Base-by-base conservation (phyloP, 2,797 vertebrate genomes). In the Pristis pectinata region DNA sequence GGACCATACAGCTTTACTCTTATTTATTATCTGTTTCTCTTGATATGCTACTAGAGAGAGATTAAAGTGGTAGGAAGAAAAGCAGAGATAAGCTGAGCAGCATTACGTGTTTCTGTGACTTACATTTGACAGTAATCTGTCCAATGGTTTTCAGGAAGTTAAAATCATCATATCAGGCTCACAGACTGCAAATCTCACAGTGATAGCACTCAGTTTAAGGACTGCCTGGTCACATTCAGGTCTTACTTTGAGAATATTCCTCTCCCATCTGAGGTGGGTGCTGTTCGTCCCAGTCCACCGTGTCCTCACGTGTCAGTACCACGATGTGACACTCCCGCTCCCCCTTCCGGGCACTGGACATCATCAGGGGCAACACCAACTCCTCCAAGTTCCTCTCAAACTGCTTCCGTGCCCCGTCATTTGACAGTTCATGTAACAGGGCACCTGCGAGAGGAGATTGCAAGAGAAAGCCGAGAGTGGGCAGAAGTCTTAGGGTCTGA, bases 261-360 rank as follows among this genome's bases (percentile, higher is more conserved):
- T 98, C 98, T 82, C 98, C 98, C 97, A 98, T 97, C 1, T 97
- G 97, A 17, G 98, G 97, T 0, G 98, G 98, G 19, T 98, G 97
- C 95, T 98, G 97, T 95, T 97, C 97, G 94, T 98, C 97, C 98
- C 98, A 98, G 95, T 98, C 98, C 95, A 98, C 97, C 0, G 97
- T 97, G 95, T 98, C 98, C 41, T 98, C 98, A 0, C 98, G 97
- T 0, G 97, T 97, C 95, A 98, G 96, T 93, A 98, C 97, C 0
- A 98, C 98, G 0, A 98, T 98, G 95, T 98, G 98, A 93, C 97
- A 98, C 24, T 98, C 98, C 0, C 97, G 96, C 95, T 98, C 98
- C 0, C 98, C 98, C 76, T 97, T 97, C 95, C 97, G 96, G 7
- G 98, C 97, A 0, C 97, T 97, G 53, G 96, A 96, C 96, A 98